phyloP scores from a whole-genome alignment of 2,113 vertebrate genomes.

The Terrapene triunguis region DNA sequence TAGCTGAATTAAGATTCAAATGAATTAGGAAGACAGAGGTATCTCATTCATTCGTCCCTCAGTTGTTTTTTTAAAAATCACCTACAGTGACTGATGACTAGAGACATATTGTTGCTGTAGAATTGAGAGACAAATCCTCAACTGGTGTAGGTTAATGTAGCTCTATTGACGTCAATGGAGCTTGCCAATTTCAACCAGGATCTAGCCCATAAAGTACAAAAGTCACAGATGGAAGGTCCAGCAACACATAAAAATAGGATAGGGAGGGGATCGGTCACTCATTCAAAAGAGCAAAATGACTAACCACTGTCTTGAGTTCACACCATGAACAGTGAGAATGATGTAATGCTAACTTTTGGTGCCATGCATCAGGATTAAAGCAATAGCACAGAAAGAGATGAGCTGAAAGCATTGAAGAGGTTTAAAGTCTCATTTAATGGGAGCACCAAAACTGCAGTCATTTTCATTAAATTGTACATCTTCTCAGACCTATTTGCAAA shows the following conservation, averaged over 20 bases:
- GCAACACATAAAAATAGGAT: slow-evolving; percentile 49
- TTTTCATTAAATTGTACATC: neutral
- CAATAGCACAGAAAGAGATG: slow-evolving; percentile 29
- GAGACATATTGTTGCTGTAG: neutral
- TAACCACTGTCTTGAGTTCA: slow-evolving; percentile 35
- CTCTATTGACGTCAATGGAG: neutral
- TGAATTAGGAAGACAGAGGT: neutral
- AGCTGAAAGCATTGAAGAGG: neutral
- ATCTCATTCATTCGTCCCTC: slow-evolving; percentile 11
- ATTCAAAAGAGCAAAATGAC: slow-evolving; percentile 39
- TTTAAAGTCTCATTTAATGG: neutral
- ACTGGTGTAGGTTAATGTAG: slow-evolving; percentile 48
- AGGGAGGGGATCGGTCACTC: slow-evolving; percentile 56
- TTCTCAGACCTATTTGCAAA: neutral
- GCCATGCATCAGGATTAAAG: neutral
- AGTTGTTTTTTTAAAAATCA: slow-evolving; percentile 19
- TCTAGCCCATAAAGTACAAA: slow-evolving; percentile 62
- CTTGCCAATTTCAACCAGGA: slow-evolving; percentile 47
- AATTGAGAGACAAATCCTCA: slow-evolving; percentile 54
- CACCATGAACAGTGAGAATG: neutral
- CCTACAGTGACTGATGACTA: neutral
- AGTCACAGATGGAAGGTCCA: slow-evolving; percentile 60
- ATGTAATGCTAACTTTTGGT: slow-evolving; percentile 25
- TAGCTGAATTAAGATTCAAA: neutral
- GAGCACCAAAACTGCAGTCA: slow-evolving; percentile 5